These are phyloP conservation scores for Clarias macrocephalus DNA, from an alignment of 2,113 vertebrate species.

Conservation along the genomic window DNA sequence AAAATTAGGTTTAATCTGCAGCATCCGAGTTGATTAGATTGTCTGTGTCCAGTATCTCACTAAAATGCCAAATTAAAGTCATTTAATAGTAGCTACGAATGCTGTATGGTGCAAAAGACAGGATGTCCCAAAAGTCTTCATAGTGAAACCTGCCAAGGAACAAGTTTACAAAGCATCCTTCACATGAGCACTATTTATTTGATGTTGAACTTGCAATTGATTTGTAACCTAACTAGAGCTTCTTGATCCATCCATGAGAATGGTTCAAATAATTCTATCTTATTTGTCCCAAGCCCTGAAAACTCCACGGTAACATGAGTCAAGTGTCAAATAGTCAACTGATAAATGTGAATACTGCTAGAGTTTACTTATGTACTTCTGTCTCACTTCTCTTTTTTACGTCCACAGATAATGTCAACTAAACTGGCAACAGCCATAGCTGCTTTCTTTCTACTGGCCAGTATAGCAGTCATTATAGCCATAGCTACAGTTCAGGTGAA, in stretches of 20 bases:
- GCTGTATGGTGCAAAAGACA: neutral
- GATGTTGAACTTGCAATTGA: too few relatives aligned
- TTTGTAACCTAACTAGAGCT: too few relatives aligned
- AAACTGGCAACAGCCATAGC: conserved; percentile 68
- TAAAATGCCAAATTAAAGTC: neutral
- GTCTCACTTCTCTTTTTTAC: neutral
- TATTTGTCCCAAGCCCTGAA: neutral
- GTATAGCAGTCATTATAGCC: conserved; percentile 80
- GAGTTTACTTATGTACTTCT: neutral
- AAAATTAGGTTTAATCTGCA: conserved; percentile 1
- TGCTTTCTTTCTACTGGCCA: conserved; percentile 77
- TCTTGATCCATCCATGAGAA: too few relatives aligned
- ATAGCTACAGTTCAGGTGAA: conserved; percentile 83
- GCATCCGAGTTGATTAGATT: neutral
- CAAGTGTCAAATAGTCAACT: neutral
- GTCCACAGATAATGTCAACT: conserved; percentile 35
- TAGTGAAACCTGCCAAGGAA: too few relatives aligned
- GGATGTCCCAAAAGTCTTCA: too few relatives aligned
- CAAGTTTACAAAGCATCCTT: too few relatives aligned
- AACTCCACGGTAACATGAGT: neutral
- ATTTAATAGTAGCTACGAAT: neutral
- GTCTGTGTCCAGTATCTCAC: neutral
- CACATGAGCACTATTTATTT: too few relatives aligned
- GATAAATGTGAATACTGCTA: neutral
- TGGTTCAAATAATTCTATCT: neutral